Percentiles rank a stretch among this genome's conserved stretches.
Evolutionary conservation across 2,797 vertebrate species (phyloP).

Genomic region (Poeciliopsis gracilis): DNA sequence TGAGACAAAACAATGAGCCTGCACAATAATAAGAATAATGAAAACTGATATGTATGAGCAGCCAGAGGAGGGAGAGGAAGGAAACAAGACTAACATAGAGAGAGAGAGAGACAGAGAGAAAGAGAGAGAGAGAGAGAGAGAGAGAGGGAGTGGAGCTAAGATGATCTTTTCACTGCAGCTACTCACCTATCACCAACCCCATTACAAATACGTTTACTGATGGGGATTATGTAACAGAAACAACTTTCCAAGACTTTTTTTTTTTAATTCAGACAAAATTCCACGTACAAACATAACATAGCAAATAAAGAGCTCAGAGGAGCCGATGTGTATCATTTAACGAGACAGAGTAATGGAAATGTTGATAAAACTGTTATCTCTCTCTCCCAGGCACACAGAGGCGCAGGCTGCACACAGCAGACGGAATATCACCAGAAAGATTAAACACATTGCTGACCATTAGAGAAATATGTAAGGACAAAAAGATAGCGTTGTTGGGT

Average conservation of each 20-base stretch:
- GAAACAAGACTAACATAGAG: conserved; percentile 27
- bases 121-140: conserved; percentile 26
- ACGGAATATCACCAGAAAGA: conserved; percentile 41
- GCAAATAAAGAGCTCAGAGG: conserved; percentile 30
- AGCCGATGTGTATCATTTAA: conserved; percentile 73
- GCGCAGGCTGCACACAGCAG: conserved; percentile 51
- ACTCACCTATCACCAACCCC: conserved; percentile 34
- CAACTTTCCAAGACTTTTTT: conserved; percentile 1
- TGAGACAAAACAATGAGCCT: conserved; percentile 45
- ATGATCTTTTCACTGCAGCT: conserved; percentile 30
- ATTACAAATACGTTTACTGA: conserved; percentile 27
- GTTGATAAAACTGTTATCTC: conserved; percentile 72
- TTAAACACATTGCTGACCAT: conserved; percentile 42
- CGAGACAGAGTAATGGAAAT: conserved; percentile 56
- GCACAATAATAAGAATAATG: conserved; percentile 59
- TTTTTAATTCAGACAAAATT: conserved; percentile 34
- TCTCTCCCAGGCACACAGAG: conserved; percentile 52
- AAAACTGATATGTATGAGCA: conserved; percentile 8
- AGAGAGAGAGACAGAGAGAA: background rate
- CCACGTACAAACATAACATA: conserved; percentile 1
- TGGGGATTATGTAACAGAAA: conserved; percentile 23
- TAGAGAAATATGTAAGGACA: conserved; percentile 15
- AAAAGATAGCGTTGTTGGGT: conserved; percentile 22
- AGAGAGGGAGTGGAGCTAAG: conserved; percentile 18
- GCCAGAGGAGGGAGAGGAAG: conserved; percentile 17